These are phyloP conservation scores for Euplagia quadripunctaria DNA, from an alignment of 2,888 invertebrate genomes.

Conservation along the genomic window DNA sequence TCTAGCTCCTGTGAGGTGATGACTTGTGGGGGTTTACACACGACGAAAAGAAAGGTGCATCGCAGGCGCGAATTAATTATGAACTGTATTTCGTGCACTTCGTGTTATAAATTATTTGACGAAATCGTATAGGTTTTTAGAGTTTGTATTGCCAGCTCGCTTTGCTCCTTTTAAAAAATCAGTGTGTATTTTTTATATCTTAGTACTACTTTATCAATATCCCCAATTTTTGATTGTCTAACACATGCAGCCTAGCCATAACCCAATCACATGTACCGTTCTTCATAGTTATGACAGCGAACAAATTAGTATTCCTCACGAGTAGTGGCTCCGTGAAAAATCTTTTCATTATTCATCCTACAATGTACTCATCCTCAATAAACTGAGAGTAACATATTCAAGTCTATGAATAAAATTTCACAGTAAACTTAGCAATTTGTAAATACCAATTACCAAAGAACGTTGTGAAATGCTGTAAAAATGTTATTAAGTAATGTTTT, in stretches of 20 bases:
- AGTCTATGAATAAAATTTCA: conserved; percentile 14
- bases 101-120: no score
- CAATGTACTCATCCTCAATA: conserved; percentile 22
- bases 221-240: neutral
- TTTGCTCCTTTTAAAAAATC: no score
- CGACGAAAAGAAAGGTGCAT: no score
- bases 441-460: no score
- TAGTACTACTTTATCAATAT: neutral
- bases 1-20: no score
- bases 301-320: conserved; percentile 45
- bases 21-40: no score
- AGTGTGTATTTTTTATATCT: neutral
- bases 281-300: conserved; percentile 47
- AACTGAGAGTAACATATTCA: conserved; percentile 15
- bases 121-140: no score
- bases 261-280: conserved; percentile 36
- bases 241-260: neutral
- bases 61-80: no score
- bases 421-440: conserved; percentile 14
- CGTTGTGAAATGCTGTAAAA: no score
- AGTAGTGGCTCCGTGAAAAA: conserved; percentile 37
- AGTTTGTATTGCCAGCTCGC: no score
- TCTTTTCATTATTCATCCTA: conserved; percentile 29
- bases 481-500: no score
- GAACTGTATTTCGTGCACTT: no score